Evolutionary conservation across 2,113 vertebrate genomes (phyloP).

Genomic region (Australoheros scitulus): DNA sequence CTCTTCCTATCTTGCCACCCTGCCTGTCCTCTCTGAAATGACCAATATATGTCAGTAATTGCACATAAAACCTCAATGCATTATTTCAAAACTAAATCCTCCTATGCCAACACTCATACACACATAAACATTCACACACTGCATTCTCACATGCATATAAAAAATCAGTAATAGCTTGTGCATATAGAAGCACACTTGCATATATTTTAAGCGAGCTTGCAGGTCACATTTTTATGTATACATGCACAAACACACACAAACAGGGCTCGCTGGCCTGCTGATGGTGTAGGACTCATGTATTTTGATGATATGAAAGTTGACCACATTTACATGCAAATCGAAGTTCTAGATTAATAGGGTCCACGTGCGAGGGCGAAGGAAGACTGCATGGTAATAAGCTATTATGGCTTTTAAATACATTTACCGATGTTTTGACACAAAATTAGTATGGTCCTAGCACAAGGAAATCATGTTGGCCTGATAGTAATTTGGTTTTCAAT

Average conservation of each 20-base stretch:
- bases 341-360: constrained; percentile 99
- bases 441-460: constrained; percentile 93
- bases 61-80: constrained; percentile 94
- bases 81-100: constrained; percentile 81
- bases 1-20: constrained; percentile 83
- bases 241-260: constrained; percentile 43
- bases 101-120: constrained; percentile 11
- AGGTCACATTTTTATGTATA: constrained; percentile 31
- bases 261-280: constrained; percentile 34
- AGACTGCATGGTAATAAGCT: constrained; percentile 94
- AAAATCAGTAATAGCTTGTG: constrained; percentile 37
- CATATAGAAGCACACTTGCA: constrained; percentile 33
- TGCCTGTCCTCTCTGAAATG: constrained; percentile 93
- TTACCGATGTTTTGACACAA: constrained; percentile 93
- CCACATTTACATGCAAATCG: constrained; percentile 99
- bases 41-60: constrained; percentile 96
- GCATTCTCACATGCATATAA: constrained; percentile 23
- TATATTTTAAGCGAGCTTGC: constrained; percentile 17
- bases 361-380: constrained; percentile 84
- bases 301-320: constrained; percentile 99
- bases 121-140: constrained; percentile 8
- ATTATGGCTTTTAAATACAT: constrained; percentile 99
- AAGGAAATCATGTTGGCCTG: constrained; percentile 97
- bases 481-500: constrained; percentile 99
- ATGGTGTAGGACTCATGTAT: constrained; percentile 89